These are phyloP conservation scores for Odontocolon sp. DNA, from an alignment of 2,888 invertebrate genomes.

Conservation along the genomic window DNA sequence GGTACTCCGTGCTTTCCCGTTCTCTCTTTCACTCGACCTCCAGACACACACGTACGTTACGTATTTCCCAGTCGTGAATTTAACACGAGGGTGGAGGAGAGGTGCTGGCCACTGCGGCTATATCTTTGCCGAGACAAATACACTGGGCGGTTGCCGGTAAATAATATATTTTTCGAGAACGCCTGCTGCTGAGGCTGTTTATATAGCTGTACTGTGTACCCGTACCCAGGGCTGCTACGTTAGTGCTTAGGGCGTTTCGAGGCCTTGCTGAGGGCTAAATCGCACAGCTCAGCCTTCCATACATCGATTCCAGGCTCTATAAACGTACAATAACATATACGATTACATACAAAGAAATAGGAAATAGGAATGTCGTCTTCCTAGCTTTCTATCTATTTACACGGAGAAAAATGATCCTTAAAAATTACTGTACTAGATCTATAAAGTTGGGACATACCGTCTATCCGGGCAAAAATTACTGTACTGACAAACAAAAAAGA, in stretches of 20 bases:
- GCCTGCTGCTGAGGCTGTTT: conserved; percentile 15
- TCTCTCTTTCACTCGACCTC: conserved; percentile 2
- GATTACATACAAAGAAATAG: too few relatives aligned
- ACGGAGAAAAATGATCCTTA: too few relatives aligned
- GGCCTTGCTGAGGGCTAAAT: conserved; percentile 26
- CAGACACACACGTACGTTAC: conserved; percentile 28
- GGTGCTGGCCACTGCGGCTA: conserved; percentile 23
- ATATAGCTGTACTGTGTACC: background rate
- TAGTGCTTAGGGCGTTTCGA: conserved; percentile 26
- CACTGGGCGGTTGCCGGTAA: conserved; percentile 56
- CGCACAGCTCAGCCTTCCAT: conserved; percentile 11
- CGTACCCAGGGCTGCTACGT: background rate
- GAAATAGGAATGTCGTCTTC: too few relatives aligned
- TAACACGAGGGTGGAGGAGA: conserved; percentile 34
- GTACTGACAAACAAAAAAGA: too few relatives aligned
- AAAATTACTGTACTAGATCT: too few relatives aligned
- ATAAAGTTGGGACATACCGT: too few relatives aligned
- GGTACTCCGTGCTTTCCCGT: background rate
- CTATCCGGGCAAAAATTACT: too few relatives aligned
- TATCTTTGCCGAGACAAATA: conserved; percentile 56
- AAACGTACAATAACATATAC: background rate
- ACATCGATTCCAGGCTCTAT: background rate
- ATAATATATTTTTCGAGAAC: conserved; percentile 54
- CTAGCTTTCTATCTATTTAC: too few relatives aligned
- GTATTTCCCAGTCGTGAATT: conserved; percentile 50